Evolutionary conservation across 2,113 vertebrate species (phyloP), one percentile per base, ranked within the genome.

Genomic region (Upupa epops): DNA sequence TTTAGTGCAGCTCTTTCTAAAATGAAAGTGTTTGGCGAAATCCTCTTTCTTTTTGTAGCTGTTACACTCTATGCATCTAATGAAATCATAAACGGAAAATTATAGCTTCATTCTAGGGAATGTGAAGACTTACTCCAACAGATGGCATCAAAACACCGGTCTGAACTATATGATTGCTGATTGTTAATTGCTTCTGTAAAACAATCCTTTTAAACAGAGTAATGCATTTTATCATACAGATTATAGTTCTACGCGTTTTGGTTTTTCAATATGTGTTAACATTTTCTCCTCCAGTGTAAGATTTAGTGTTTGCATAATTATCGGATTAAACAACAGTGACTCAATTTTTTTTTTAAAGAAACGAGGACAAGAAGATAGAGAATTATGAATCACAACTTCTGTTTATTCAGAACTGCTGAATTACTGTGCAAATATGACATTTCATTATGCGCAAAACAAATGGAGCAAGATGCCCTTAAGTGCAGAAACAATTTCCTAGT

Each of bases 101-200:
- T 98, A 98, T 97, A 98, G 98, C 96, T 97, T 98, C 97, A 96
- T 97, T 97, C 93, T 91, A 75, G 92, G 96, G 94, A 97, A 94
- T 95, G 94, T 97, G 97, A 98, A 96, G 97, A 92, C 96, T 96
- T 96, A 97, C 97, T 99, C 99, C 99, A 99, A 99, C 99, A 99
- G 99, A 99, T 99, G 99, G 99, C 99, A 99, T 99, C 98, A 98
- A 98, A 99, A 98, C 98, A 98, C 98, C 98, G 98, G 98, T 96
- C 98, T 98, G 98, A 97, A 97, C 97, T 97, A 93, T 96, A 96
- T 97, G 97, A 97, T 97, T 97, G 94, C 97, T 98, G 98, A 97
- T 98, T 98, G 98, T 98, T 98, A 98, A 98, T 98, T 98, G 97
- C 97, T 86, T 97, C 97, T 97, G 96, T 97, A 97, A 98, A 98